Base-by-base conservation (phyloP, 2,797 vertebrate genomes). In the Botia almorhae region DNA sequence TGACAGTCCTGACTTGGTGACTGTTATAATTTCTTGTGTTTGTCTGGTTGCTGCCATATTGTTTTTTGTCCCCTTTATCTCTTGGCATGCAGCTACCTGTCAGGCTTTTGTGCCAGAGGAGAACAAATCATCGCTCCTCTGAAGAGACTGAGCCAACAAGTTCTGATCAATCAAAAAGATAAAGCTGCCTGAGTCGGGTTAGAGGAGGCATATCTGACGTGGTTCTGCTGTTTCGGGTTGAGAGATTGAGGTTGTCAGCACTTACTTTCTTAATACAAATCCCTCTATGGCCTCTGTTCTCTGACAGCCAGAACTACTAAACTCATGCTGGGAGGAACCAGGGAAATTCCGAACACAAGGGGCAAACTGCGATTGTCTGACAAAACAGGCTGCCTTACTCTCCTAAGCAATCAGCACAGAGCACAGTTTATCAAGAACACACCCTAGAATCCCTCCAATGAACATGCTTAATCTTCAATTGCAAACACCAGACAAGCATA, bases 261-360 rank as follows among this genome's bases (percentile, higher is more conserved):
- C 86, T 90, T 90, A 84, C 86, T 90, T 90, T 90, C 83, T 87
- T 87, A 84, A 87, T 81, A 76, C 87, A 90, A 90, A 91, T 87
- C 87, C 85, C 82, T 69, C 60, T 72, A 65, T n/a, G n/a, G 76
- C 81, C 69, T 86, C 84, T 85, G 51, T 26, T 78, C 82, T 88
- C 84, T 89, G 85, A 90, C 87, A 87, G 85, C 86, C 80, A 74
- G 84, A 61, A 85, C 87, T 87, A 83, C 74, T 84, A 90, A 88
- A 90, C 81, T 82, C 88, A 88, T 83, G 86, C 83, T 87, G 85
- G 82, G 85, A 88, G 85, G 83, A 88, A 86, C 69, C 23, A 73
- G 88, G 90, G 90, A 91, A 92, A 91, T 89, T 91, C 90, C 88
- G 3, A 82, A 72, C 39, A 56, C 43, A 81, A 74, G 72, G 72